A percentile compares a stretch with the other conserved stretches of the same genome.
Evolutionary conservation across 2,888 invertebrate genomes (phyloP).

Genomic region (Xestia c-nigrum): DNA sequence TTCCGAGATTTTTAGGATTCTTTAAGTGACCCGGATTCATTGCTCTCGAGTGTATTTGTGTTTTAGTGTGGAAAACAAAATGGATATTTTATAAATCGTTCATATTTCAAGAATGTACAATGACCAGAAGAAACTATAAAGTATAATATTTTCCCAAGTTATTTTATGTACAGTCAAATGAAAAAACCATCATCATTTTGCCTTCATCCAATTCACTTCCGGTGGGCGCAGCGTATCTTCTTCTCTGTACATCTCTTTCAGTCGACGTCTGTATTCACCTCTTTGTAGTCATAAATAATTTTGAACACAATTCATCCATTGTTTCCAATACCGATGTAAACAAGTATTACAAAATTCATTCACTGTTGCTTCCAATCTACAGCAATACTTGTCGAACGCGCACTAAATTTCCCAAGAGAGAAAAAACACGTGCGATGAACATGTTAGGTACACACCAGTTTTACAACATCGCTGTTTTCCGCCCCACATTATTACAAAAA

Average conservation of each 20-base stretch:
- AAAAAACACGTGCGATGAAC: constrained; percentile 28
- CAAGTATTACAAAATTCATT: constrained; percentile 39
- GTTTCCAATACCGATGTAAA: constrained; percentile 2
- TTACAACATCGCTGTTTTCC: constrained; percentile 24
- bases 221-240: neutral
- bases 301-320: neutral
- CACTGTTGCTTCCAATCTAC: constrained; percentile 12
- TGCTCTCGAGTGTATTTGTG: no score
- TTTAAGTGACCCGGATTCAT: no score
- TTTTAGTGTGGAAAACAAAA: no score
- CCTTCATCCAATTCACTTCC: neutral
- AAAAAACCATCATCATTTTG: neutral
- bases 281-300: neutral
- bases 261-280: neutral
- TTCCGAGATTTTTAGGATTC: no score
- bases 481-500: constrained; percentile 36
- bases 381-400: constrained; percentile 31
- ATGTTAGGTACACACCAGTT: constrained; percentile 13
- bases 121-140: no score
- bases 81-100: no score
- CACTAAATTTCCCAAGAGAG: constrained; percentile 51
- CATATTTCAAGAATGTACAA: no score
- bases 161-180: neutral
- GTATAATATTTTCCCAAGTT: neutral
- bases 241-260: neutral